These are phyloP conservation scores for Megatriorchis doriae DNA, from an alignment of 2,113 vertebrate species.

Conservation along the genomic window DNA sequence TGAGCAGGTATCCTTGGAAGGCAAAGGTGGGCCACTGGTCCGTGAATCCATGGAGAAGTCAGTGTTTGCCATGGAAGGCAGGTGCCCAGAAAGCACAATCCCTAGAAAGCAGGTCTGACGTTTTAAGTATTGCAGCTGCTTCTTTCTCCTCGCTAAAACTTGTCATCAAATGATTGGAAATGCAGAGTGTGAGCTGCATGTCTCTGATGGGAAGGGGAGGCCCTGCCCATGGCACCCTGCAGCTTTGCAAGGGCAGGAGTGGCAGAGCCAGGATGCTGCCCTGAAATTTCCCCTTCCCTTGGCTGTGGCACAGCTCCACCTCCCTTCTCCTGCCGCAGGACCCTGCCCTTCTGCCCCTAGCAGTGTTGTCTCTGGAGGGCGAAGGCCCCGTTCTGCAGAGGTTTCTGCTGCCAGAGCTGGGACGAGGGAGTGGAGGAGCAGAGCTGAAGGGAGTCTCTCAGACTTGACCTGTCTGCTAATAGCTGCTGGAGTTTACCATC, in stretches of 20 bases:
- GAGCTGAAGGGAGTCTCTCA: not conserved
- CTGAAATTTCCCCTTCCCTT: not conserved
- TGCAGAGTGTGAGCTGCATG: rapidly evolving
- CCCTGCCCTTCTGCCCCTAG: not conserved
- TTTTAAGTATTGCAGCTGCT: not conserved
- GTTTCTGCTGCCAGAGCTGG: not conserved
- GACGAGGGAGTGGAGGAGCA: rapidly evolving
- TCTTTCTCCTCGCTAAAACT: not conserved
- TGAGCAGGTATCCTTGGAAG: not conserved
- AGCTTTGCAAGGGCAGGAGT: not conserved
- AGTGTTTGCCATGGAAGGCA: not conserved
- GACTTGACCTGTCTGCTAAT: not conserved
- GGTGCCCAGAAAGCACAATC: not conserved
- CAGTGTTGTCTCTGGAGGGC: rapidly evolving
- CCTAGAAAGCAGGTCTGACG: not conserved
- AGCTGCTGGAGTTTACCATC: not conserved
- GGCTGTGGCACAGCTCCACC: not conserved
- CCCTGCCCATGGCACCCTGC: not conserved
- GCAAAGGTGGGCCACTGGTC: not conserved
- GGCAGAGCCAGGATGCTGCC: not conserved
- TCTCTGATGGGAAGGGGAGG: not conserved
- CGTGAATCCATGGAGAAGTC: not conserved
- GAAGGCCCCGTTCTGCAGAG: not conserved
- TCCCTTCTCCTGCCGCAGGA: not conserved
- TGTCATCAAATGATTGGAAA: not conserved